phyloP scores from a whole-genome alignment of 92 coral and sea anemone genomes.

The Anthopleura xanthogrammica region DNA sequence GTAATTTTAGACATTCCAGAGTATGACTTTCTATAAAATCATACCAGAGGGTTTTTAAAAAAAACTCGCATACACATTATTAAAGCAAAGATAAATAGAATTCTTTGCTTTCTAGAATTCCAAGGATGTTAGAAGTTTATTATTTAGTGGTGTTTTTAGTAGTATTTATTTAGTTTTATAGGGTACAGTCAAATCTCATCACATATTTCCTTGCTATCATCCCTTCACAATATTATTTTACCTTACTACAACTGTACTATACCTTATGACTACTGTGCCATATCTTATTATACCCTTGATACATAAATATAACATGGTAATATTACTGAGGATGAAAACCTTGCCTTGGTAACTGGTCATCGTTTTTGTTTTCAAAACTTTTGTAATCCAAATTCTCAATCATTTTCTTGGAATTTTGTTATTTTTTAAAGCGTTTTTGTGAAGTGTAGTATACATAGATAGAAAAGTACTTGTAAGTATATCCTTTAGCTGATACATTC shows the following conservation, averaged over 20 bases:
- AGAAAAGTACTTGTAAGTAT: too few relatives aligned
- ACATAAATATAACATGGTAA: neutral
- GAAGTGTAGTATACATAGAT: neutral
- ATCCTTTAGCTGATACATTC: neutral
- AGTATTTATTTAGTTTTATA: neutral
- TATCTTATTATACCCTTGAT: neutral
- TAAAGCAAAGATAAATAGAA: neutral
- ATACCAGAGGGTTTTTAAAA: too few relatives aligned
- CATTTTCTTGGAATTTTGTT: neutral
- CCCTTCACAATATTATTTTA: neutral
- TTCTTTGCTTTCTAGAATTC: neutral
- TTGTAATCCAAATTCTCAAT: neutral
- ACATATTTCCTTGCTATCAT: neutral
- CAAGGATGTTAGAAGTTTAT: neutral
- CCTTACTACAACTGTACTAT: neutral
- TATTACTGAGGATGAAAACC: neutral
- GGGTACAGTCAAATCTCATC: neutral
- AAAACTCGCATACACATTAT: neutral
- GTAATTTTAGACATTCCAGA: too few relatives aligned
- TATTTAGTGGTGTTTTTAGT: neutral
- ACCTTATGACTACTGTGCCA: neutral
- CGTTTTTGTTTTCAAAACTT: neutral
- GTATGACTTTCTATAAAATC: too few relatives aligned
- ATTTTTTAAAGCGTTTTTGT: neutral
- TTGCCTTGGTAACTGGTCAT: neutral